Percentiles rank a stretch among this genome's conserved stretches.
These are phyloP conservation scores for Alexandromys fortis DNA, from an alignment of 2,113 vertebrate species.

Conservation along the genomic window DNA sequence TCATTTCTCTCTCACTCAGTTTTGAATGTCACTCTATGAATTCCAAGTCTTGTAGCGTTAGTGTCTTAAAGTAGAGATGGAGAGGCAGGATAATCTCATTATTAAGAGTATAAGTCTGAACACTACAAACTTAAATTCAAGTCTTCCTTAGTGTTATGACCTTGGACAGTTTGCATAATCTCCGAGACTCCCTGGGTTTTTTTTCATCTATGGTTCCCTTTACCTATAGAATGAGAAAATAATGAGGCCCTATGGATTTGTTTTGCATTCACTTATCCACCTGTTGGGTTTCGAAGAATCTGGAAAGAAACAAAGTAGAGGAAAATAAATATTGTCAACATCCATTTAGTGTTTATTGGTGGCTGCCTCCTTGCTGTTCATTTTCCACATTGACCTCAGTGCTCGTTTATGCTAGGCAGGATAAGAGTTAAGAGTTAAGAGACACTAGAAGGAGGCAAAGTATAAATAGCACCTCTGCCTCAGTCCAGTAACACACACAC, in stretches of 20 bases:
- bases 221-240: background rate
- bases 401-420: background rate
- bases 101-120: background rate
- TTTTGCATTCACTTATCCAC: slow-evolving; percentile 13
- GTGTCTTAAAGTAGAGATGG: background rate
- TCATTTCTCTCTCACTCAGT: background rate
- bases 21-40: slow-evolving; percentile 20
- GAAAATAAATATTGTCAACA: background rate
- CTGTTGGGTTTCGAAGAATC: background rate
- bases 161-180: background rate
- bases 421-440: background rate
- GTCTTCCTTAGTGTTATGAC: background rate
- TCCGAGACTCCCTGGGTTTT: background rate
- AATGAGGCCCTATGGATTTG: background rate
- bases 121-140: background rate
- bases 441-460: background rate
- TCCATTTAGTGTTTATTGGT: background rate
- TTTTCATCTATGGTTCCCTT: background rate
- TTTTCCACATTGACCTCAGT: background rate
- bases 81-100: background rate
- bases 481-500: background rate
- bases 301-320: background rate
- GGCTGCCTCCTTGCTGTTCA: background rate
- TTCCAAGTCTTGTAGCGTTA: background rate
- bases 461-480: background rate